Percentiles rank a stretch among this genome's conserved stretches.
phyloP scores from a whole-genome alignment of 2,797 vertebrate genomes.

The Premnoplex brunnescens region DNA sequence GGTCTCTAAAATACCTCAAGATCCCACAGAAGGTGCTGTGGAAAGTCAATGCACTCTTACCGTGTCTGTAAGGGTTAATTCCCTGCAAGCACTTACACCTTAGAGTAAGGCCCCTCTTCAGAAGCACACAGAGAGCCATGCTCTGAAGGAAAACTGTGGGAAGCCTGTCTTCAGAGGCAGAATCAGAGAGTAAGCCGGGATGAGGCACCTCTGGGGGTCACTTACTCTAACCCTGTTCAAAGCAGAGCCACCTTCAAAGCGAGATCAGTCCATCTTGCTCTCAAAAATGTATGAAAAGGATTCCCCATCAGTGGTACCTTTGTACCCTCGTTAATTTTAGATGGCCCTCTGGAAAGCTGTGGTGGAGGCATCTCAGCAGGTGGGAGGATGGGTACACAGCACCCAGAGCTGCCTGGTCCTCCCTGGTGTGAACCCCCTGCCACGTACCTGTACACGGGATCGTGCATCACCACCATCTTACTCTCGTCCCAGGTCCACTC shows the following conservation, averaged over 20 bases:
- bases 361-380: background rate
- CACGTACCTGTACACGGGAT: constrained; percentile 83
- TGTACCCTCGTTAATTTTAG: background rate
- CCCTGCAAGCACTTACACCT: background rate
- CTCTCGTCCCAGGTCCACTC: constrained; percentile 88
- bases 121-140: background rate
- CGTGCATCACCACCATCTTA: constrained; percentile 86
- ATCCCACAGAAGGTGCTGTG: background rate
- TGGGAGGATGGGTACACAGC: rapidly evolving
- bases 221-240: background rate
- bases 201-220: background rate
- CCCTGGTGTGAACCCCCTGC: background rate
- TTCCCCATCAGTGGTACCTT: background rate
- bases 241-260: constrained; percentile 17
- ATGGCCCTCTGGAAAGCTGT: background rate
- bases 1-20: background rate
- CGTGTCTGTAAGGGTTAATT: background rate
- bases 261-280: background rate
- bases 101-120: background rate
- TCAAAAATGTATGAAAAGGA: background rate
- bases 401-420: background rate
- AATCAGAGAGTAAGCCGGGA: background rate
- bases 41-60: background rate
- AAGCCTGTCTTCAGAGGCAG: background rate
- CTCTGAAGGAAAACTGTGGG: background rate